Evolutionary conservation across 2,797 vertebrate genomes (phyloP).

Genomic region (Corythornis leucogaster): DNA sequence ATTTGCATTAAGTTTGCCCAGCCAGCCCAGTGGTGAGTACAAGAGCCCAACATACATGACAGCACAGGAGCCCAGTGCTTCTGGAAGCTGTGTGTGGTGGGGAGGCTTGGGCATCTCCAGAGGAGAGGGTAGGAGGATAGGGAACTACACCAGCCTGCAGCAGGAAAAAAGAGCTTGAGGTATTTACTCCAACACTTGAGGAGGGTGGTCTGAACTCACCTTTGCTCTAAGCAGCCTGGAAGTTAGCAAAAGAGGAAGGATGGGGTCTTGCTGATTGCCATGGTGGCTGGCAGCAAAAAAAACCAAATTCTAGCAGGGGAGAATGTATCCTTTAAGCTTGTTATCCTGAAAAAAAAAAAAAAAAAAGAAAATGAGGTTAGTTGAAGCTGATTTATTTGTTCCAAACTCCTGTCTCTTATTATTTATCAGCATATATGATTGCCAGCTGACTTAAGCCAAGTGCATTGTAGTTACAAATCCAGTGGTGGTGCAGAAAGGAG

Average conservation of each 20-base stretch:
- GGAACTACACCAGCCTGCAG: not conserved
- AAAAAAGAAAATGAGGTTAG: slow-evolving; percentile 61
- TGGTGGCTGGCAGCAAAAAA: slow-evolving; percentile 29
- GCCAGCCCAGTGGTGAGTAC: not conserved
- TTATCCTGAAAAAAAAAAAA: slow-evolving; percentile 6
- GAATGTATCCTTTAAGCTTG: slow-evolving; percentile 62
- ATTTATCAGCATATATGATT: not conserved
- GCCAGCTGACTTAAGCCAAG: not conserved
- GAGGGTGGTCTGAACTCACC: not conserved
- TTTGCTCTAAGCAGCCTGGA: slow-evolving; percentile 6
- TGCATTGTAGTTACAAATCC: not conserved
- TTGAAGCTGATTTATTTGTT: slow-evolving; percentile 65
- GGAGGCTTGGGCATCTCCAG: not conserved
- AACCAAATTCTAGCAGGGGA: slow-evolving; percentile 5
- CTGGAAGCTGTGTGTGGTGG: not conserved
- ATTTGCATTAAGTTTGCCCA: not conserved
- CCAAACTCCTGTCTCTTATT: slow-evolving; percentile 34
- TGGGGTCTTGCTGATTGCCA: slow-evolving; percentile 28
- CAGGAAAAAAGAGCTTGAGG: not conserved
- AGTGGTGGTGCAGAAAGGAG: not conserved
- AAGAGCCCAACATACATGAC: fast-evolving
- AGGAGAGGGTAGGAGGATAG: not conserved
- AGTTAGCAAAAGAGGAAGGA: not conserved
- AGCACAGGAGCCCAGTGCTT: fast-evolving
- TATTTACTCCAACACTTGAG: not conserved